Conservation (phyloP, 1,140 invertebrate genomes). For the Metopolophium dirhodum region DNA sequence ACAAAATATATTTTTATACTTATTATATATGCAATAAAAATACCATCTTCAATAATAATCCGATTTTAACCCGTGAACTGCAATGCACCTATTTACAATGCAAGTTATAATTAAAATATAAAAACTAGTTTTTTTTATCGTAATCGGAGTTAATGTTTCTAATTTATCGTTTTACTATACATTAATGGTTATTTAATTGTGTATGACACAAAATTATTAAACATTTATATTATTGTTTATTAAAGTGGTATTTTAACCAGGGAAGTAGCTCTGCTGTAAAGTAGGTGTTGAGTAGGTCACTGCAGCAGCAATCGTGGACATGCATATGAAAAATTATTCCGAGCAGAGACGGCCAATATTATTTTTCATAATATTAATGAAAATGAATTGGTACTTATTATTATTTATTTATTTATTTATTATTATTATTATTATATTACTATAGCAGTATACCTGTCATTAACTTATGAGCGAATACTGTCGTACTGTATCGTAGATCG, state of each 20-base stretch:
- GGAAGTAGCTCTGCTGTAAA: background rate
- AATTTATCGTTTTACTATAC: background rate
- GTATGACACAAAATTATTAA: background rate
- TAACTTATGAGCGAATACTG: background rate
- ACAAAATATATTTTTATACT: background rate
- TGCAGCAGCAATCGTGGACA: background rate
- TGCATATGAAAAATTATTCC: background rate
- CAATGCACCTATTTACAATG: slow-evolving; percentile 5
- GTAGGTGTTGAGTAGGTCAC: background rate
- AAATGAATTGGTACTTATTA: too few relatives aligned
- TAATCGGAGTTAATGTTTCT: background rate
- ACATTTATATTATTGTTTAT: background rate
- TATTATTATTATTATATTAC: background rate
- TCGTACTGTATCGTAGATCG: background rate
- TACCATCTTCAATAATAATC: background rate
- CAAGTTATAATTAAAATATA: background rate
- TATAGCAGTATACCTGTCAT: background rate
- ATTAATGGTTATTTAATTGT: background rate
- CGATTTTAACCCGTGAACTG: background rate
- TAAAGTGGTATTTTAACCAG: background rate
- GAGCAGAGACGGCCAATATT: background rate
- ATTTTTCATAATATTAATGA: background rate
- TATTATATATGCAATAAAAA: background rate
- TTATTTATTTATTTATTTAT: too few relatives aligned
- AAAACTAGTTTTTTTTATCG: background rate